phyloP scores from a whole-genome alignment of 2,888 invertebrate genomes.

The Glaucopsyche alexis region DNA sequence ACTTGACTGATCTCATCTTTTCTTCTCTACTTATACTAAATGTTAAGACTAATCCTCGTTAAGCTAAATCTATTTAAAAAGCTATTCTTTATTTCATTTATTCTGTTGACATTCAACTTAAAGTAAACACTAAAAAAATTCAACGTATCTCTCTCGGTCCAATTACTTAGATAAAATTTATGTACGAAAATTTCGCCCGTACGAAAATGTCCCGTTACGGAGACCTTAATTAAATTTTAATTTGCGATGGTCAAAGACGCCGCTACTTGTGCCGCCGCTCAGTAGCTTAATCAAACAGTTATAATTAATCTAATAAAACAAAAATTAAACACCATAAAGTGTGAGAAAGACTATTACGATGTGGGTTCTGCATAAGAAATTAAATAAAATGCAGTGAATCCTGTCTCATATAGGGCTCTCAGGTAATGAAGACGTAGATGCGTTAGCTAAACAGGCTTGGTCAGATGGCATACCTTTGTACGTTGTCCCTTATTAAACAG shows the following conservation, averaged over 20 bases:
- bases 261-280: constrained; percentile 45
- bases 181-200: constrained; percentile 36
- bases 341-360: not conserved
- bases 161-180: constrained; percentile 28
- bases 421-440: no score
- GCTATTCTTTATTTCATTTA: not conserved
- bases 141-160: constrained; percentile 14
- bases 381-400: no score
- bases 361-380: not conserved
- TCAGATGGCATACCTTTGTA: no score
- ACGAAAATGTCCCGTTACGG: constrained; percentile 35
- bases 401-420: no score
- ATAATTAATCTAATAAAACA: constrained; percentile 25
- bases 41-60: no score
- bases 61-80: not conserved
- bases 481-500: no score
- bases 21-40: no score
- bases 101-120: not conserved
- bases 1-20: no score
- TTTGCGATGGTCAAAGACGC: constrained; percentile 47
- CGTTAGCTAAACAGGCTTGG: no score
- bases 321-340: constrained; percentile 13
- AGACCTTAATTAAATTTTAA: constrained; percentile 45
- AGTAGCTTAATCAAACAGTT: constrained; percentile 23
- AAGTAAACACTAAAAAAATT: constrained; percentile 16